phyloP scores from a whole-genome alignment of 2,113 vertebrate species.

The Sinocyclocheilus rhinocerous region DNA sequence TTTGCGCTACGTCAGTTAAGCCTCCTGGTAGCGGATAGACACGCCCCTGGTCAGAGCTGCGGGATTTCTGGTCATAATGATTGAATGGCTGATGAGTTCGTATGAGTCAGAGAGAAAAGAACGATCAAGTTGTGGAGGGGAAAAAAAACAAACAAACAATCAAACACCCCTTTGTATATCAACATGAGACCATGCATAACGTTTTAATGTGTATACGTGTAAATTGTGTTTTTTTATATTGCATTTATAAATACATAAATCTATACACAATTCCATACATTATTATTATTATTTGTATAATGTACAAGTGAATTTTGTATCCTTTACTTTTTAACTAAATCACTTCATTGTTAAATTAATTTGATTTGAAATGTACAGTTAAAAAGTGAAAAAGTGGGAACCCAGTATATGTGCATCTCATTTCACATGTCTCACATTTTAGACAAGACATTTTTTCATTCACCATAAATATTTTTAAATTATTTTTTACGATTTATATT shows the following conservation, averaged over 20 bases:
- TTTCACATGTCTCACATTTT: not conserved
- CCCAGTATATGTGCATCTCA: not conserved
- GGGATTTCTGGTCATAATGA: conserved; percentile 52
- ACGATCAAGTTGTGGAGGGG: not conserved
- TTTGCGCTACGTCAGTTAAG: conserved; percentile 65
- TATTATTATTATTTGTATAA: not conserved
- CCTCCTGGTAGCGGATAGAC: conserved; percentile 57
- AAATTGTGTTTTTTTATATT: too few relatives aligned
- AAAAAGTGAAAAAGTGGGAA: not conserved
- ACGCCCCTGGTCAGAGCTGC: conserved; percentile 53
- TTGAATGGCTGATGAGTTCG: conserved; percentile 41
- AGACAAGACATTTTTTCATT: not conserved
- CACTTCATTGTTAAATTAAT: not conserved
- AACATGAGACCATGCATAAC: not conserved
- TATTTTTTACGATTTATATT: not conserved
- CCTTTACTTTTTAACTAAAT: not conserved
- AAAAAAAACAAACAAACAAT: too few relatives aligned
- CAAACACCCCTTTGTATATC: not conserved
- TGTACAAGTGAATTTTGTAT: not conserved
- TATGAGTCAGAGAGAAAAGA: conserved; percentile 22
- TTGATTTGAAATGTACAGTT: not conserved
- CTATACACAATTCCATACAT: not conserved
- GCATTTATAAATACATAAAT: too few relatives aligned
- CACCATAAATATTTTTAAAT: not conserved
- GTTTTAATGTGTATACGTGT: too few relatives aligned